phyloP scores from a whole-genome alignment of 2,797 vertebrate species.

The Streptopelia turtur region DNA sequence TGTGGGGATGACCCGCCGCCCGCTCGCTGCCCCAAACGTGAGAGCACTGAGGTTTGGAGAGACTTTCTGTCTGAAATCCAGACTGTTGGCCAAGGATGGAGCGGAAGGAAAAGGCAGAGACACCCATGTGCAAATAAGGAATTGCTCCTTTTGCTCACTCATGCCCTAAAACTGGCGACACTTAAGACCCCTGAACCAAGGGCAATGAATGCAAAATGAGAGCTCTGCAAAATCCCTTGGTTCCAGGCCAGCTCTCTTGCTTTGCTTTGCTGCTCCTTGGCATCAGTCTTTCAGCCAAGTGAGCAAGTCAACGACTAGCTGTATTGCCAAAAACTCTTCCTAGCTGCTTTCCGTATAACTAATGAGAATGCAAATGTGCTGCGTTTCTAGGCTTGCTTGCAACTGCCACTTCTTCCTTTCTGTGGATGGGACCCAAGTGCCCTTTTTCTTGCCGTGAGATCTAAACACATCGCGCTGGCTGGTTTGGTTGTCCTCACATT shows the following conservation, averaged over 20 bases:
- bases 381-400: background rate
- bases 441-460: background rate
- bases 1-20: accelerated
- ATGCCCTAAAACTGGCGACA: background rate
- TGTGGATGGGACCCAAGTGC: background rate
- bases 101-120: background rate
- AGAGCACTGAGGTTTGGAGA: background rate
- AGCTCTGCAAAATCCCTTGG: conserved; percentile 58
- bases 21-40: background rate
- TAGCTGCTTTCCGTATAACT: conserved; percentile 10
- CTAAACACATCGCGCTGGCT: background rate
- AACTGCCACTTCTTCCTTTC: background rate
- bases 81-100: background rate
- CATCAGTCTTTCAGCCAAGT: conserved; percentile 45
- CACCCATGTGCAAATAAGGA: background rate
- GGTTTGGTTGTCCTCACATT: background rate
- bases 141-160: background rate
- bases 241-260: conserved; percentile 50
- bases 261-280: conserved; percentile 51
- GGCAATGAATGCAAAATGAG: conserved; percentile 57
- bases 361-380: conserved; percentile 42
- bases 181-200: conserved; percentile 31
- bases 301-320: conserved; percentile 41
- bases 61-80: background rate
- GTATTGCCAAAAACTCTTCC: conserved; percentile 35